These are phyloP conservation scores for Gobio gobio DNA, from an alignment of 2,113 vertebrate species.

Conservation along the genomic window DNA sequence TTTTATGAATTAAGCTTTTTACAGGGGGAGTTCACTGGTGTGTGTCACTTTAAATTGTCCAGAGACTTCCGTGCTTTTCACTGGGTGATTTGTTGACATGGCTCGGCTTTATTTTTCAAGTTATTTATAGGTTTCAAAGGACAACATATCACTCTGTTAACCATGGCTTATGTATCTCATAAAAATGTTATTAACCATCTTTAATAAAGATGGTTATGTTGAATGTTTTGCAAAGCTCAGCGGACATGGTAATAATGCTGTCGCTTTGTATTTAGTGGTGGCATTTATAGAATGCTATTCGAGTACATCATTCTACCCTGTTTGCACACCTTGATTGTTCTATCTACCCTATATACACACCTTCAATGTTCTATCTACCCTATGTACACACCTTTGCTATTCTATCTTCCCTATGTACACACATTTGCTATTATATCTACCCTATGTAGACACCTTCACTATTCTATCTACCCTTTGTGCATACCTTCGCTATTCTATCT, in stretches of 20 bases:
- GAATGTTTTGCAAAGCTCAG: background rate
- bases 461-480: too few relatives aligned
- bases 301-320: too few relatives aligned
- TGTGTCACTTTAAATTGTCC: background rate
- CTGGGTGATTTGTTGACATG: background rate
- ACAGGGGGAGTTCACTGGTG: background rate
- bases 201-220: background rate
- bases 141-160: constrained; percentile 21
- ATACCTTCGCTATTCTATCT: too few relatives aligned
- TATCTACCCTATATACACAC: too few relatives aligned
- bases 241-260: background rate
- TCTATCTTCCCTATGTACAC: too few relatives aligned
- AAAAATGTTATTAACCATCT: background rate
- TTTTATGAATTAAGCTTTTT: background rate
- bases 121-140: background rate
- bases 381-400: too few relatives aligned
- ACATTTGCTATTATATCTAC: too few relatives aligned
- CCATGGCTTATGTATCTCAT: background rate
- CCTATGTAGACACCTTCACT: too few relatives aligned
- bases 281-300: background rate
- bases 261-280: background rate
- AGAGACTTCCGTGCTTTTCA: background rate
- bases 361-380: too few relatives aligned
- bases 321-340: too few relatives aligned
- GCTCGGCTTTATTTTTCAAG: background rate